Percentiles rank a stretch among this genome's conserved stretches.
Evolutionary conservation across 1,140 invertebrate genomes (phyloP).

Genomic region (Leptinotarsa texana): DNA sequence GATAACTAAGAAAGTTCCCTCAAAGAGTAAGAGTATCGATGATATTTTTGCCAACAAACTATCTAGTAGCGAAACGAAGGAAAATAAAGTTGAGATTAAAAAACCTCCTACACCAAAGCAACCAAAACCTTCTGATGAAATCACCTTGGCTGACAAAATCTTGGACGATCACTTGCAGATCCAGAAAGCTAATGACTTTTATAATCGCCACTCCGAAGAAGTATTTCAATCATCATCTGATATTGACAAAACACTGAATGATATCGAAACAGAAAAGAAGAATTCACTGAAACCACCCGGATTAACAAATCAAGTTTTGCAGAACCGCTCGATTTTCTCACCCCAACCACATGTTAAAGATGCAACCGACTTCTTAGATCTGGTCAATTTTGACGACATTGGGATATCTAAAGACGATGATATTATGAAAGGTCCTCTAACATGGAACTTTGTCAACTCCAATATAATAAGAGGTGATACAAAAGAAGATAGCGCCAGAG

Average conservation of each 20-base stretch:
- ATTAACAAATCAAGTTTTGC: slow-evolving; percentile 31
- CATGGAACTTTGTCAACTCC: slow-evolving; percentile 66
- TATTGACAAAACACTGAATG: slow-evolving; percentile 27
- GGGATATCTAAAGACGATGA: slow-evolving; percentile 66
- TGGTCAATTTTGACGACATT: slow-evolving; percentile 70
- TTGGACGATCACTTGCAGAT: slow-evolving; percentile 36
- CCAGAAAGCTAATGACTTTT: slow-evolving; percentile 28
- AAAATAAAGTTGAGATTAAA: slow-evolving; percentile 36
- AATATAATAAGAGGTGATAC: slow-evolving; percentile 76
- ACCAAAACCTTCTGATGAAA: slow-evolving; percentile 36
- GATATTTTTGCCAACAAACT: slow-evolving; percentile 45
- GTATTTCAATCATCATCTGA: slow-evolving; percentile 28
- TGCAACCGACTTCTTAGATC: slow-evolving; percentile 65
- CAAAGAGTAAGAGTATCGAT: slow-evolving; percentile 41
- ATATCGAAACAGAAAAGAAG: slow-evolving; percentile 34
- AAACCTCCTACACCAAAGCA: slow-evolving; percentile 22
- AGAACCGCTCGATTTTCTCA: slow-evolving; percentile 68
- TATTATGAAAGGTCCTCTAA: slow-evolving; percentile 62
- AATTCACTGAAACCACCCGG: slow-evolving; percentile 31
- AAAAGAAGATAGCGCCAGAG: slow-evolving; percentile 75
- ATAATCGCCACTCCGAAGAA: slow-evolving; percentile 27
- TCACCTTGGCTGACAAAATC: slow-evolving; percentile 37
- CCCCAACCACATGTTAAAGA: slow-evolving; percentile 69
- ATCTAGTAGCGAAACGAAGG: slow-evolving; percentile 34
- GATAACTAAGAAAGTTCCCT: slow-evolving; percentile 35